Conservation (phyloP, 2,797 vertebrate genomes). For the Microchirus variegatus region DNA sequence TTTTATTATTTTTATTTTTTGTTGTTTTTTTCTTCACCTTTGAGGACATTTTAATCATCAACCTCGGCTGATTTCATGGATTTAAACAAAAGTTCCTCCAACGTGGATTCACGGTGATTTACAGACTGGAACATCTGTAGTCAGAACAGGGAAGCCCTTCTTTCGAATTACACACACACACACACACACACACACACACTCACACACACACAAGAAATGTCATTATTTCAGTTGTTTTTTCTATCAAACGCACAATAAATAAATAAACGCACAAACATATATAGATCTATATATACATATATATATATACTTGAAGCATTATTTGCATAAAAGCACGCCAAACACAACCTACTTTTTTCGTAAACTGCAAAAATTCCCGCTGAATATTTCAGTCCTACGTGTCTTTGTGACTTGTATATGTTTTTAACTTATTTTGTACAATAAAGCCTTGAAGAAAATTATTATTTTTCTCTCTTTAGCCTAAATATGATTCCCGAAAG, state of each 20-base stretch:
- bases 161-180: constrained; percentile 30
- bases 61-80: constrained; percentile 52
- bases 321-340: constrained; percentile 64
- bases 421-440: constrained; percentile 81
- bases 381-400: constrained; percentile 27
- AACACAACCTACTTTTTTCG: constrained; percentile 38
- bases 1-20: constrained; percentile 45
- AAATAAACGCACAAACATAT: constrained; percentile 26
- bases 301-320: constrained; percentile 68
- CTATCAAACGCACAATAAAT: constrained; percentile 60
- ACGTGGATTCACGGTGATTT: constrained; percentile 70
- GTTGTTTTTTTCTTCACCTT: constrained; percentile 28
- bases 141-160: constrained; percentile 54
- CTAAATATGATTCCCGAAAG: constrained; percentile 67
- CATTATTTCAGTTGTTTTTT: constrained; percentile 23
- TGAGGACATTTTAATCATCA: constrained; percentile 56
- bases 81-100: constrained; percentile 55
- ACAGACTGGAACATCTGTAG: constrained; percentile 65
- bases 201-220: neutral
- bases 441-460: constrained; percentile 60
- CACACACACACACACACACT: constrained; percentile 2
- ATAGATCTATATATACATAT: constrained; percentile 48
- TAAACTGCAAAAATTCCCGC: constrained; percentile 37
- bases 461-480: constrained; percentile 26
- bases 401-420: constrained; percentile 60